Evolutionary conservation across 2,797 vertebrate species (phyloP), one percentile per base, ranked within the genome.

Genomic region (Eurystomus glaucurus): DNA sequence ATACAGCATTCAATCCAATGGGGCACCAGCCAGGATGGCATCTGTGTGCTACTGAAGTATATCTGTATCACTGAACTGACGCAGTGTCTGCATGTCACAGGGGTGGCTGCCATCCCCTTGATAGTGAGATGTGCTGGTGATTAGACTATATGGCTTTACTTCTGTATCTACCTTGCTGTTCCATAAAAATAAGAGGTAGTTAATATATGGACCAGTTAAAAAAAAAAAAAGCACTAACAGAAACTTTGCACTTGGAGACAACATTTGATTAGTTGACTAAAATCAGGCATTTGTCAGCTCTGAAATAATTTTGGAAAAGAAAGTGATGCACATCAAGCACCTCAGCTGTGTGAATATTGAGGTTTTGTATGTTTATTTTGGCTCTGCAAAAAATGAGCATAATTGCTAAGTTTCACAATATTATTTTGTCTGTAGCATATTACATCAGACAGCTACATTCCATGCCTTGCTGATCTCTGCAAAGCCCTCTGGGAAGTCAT

Each of bases 401-500:
- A 31, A 0, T 39, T 66, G 33, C 48, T 39, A 50, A n/a, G 55
- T 93, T 76, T 94, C 35, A 65, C 29, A 35, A 5, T 51, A 28
- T 31, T 72, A 0, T 66, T 72, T 94, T 91, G 45, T 29, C 68
- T 85, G 58, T 96, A 99, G 99, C 99, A 99, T 50, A 99, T 99
- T 93, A 99, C 99, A 31, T 97, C 98, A 18, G 99, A 99, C 98
- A 99, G 99, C 98, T 99, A 99, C 98, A 99, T 99, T 92, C 99
- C 99, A 11, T 99, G 99, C 97, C 98, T 99, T 96, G 99, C 99
- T 11, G 99, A 99, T 96, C 98, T 99, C 45, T 99, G 99, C 98
- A 99, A 99, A 97, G 99, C 99, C 83, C 98, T 99, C 68, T 99
- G 99, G 99, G 99, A 99, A 96, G 99, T 99, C 88, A 99, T 99